Evolutionary conservation across 2,888 invertebrate genomes (phyloP).

Genomic region (Osedax fenrisi): DNA sequence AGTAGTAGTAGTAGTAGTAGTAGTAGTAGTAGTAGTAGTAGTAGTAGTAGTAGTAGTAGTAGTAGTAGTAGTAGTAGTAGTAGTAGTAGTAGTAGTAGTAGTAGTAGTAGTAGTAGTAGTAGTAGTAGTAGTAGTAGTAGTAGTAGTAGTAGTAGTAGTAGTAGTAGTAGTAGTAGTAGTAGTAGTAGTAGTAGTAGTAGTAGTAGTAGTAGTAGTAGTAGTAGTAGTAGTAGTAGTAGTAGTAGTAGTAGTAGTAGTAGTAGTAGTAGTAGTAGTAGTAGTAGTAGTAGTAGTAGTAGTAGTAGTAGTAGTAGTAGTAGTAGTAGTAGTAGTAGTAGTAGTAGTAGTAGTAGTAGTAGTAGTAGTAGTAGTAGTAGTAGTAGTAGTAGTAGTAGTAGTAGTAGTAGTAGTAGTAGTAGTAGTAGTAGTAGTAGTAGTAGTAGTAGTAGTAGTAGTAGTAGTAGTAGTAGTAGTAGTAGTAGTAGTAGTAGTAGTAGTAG

Average conservation of each 20-base stretch:
- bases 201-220: neutral
- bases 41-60: neutral
- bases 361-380: no score
- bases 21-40: neutral
- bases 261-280: neutral
- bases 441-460: neutral
- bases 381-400: no score
- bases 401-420: no score
- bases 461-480: conserved; percentile 2
- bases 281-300: neutral
- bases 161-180: neutral
- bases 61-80: no score
- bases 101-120: no score
- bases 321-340: neutral
- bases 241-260: neutral
- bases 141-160: neutral
- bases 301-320: neutral
- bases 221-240: neutral
- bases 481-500: conserved; percentile 2
- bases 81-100: no score
- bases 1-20: neutral
- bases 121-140: no score
- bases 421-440: neutral
- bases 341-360: no score
- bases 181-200: neutral